Percentiles rank a stretch among this genome's conserved stretches.
These are phyloP conservation scores for Clarias magur DNA, from an alignment of 2,113 vertebrate genomes.

Conservation along the genomic window DNA sequence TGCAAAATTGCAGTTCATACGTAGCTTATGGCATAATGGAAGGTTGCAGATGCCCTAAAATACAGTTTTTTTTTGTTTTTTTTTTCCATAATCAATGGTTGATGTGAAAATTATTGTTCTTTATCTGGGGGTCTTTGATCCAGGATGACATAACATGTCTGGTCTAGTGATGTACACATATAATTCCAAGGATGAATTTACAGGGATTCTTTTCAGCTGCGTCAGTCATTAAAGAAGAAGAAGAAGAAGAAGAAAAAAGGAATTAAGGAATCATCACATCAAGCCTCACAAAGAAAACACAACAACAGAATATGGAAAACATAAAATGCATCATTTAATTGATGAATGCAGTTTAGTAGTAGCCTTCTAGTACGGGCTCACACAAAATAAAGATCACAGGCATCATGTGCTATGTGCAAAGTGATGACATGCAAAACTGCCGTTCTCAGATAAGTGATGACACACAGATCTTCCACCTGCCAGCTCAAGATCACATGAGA, in stretches of 20 bases:
- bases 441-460: constrained; percentile 10
- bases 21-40: background rate
- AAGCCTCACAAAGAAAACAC: background rate
- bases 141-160: constrained; percentile 1
- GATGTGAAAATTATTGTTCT: constrained; percentile 59
- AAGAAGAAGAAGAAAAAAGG: background rate
- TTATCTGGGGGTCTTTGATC: constrained; percentile 25
- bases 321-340: background rate
- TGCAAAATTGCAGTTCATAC: constrained; percentile 21
- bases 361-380: background rate
- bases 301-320: background rate
- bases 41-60: background rate
- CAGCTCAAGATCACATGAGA: constrained; percentile 17
- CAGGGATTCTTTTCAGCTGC: background rate
- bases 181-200: background rate
- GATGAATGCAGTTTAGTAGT: background rate
- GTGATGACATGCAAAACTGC: background rate
- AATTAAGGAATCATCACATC: background rate
- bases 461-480: background rate
- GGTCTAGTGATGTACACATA: background rate
- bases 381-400: background rate
- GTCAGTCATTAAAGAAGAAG: background rate
- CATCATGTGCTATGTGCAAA: constrained; percentile 1
- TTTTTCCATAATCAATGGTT: background rate
- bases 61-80: background rate